These are phyloP conservation scores for Saturnia japonica DNA, from an alignment of 2,888 invertebrate genomes.

Conservation along the genomic window DNA sequence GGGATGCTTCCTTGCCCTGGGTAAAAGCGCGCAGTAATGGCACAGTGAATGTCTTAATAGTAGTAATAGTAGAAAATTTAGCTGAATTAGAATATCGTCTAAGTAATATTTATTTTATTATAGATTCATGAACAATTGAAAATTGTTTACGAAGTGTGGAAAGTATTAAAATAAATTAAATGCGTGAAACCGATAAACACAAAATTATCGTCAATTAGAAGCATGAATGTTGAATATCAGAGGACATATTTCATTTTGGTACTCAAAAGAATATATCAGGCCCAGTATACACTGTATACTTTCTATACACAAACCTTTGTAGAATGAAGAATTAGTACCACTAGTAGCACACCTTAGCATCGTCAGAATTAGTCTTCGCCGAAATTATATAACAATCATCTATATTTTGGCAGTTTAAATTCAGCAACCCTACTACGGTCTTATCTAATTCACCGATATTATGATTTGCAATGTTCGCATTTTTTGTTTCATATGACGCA, in stretches of 20 bases:
- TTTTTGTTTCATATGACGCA: too few relatives aligned
- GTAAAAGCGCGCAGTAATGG: conserved; percentile 54
- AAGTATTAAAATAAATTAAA: neutral
- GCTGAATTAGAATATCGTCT: neutral
- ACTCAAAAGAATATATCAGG: too few relatives aligned
- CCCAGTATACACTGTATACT: neutral
- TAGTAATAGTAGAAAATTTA: too few relatives aligned
- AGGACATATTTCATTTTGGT: too few relatives aligned
- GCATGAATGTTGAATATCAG: too few relatives aligned
- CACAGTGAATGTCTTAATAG: neutral
- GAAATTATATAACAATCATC: neutral
- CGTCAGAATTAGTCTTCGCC: neutral
- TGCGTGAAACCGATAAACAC: neutral
- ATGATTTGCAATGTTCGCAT: too few relatives aligned
- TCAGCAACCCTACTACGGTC: too few relatives aligned
- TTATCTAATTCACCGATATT: too few relatives aligned
- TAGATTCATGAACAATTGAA: neutral
- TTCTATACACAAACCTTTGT: too few relatives aligned
- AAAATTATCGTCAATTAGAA: too few relatives aligned
- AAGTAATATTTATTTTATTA: neutral
- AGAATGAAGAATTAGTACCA: neutral
- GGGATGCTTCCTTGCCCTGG: conserved; percentile 63
- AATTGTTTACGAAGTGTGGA: neutral
- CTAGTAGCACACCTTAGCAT: neutral
- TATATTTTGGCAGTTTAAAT: too few relatives aligned